phyloP scores from a whole-genome alignment of 2,888 invertebrate species.

The Eristalinus aeneus region DNA sequence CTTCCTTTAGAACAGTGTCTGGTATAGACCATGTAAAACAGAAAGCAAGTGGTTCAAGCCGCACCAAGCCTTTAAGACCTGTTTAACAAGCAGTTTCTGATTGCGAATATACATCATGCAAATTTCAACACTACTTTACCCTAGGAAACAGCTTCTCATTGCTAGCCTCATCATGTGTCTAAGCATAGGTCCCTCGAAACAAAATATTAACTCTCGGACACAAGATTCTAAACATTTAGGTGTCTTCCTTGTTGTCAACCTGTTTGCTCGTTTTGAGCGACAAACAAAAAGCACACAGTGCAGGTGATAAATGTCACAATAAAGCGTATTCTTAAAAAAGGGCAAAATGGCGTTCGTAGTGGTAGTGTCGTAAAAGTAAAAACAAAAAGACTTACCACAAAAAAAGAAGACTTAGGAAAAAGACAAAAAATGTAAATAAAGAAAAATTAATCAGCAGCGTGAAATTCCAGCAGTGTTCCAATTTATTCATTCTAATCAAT shows the following conservation, averaged over 20 bases:
- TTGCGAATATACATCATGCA: too few relatives aligned
- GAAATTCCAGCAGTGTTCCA: constrained; percentile 58
- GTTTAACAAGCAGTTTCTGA: too few relatives aligned
- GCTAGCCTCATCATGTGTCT: neutral
- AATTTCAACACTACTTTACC: too few relatives aligned
- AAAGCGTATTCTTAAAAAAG: constrained; percentile 73
- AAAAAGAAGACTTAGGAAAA: constrained; percentile 51
- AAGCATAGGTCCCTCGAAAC: neutral
- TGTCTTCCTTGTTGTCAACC: constrained; percentile 27
- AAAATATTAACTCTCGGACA: neutral
- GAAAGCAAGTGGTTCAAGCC: too few relatives aligned
- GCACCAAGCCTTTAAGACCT: too few relatives aligned
- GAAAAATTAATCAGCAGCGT: constrained; percentile 48
- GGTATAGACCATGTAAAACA: too few relatives aligned
- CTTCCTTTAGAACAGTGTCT: too few relatives aligned
- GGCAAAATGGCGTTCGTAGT: constrained; percentile 76
- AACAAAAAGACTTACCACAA: constrained; percentile 37
- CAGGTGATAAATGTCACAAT: constrained; percentile 72
- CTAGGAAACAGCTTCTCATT: neutral
- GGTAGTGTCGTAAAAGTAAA: constrained; percentile 63
- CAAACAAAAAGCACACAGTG: constrained; percentile 50
- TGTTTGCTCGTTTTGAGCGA: constrained; percentile 49
- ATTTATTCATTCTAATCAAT: constrained; percentile 41
- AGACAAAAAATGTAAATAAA: constrained; percentile 67
- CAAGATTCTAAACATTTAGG: neutral